Evolutionary conservation across 2,888 invertebrate genomes (phyloP).

Genomic region (Luperina nickerlii): DNA sequence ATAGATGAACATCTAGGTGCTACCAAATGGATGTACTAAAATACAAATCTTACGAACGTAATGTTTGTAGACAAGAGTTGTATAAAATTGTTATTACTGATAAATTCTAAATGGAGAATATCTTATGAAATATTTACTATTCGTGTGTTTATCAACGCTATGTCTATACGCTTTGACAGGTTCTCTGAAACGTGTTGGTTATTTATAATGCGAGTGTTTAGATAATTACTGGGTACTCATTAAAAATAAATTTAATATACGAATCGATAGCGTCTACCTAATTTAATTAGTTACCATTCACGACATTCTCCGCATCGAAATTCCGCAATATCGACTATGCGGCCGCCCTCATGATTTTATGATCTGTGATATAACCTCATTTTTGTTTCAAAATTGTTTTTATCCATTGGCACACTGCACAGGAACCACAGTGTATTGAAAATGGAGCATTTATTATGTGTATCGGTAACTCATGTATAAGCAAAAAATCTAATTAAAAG

Average conservation of each 20-base stretch:
- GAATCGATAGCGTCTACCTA: constrained; percentile 41
- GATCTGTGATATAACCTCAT: constrained; percentile 65
- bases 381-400: constrained; percentile 61
- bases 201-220: constrained; percentile 61
- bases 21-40: constrained; percentile 64
- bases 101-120: constrained; percentile 60
- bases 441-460: constrained; percentile 66
- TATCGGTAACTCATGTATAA: constrained; percentile 54
- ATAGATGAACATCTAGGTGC: constrained; percentile 66
- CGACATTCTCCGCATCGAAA: constrained; percentile 51
- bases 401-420: constrained; percentile 53
- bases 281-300: constrained; percentile 64
- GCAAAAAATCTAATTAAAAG: constrained; percentile 37
- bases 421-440: constrained; percentile 30
- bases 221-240: constrained; percentile 49
- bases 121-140: constrained; percentile 61
- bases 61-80: constrained; percentile 51
- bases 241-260: constrained; percentile 43
- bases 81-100: constrained; percentile 68
- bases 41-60: constrained; percentile 51
- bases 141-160: constrained; percentile 57
- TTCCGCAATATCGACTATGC: constrained; percentile 68
- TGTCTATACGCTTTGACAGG: constrained; percentile 59
- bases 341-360: constrained; percentile 55
- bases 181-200: constrained; percentile 57